These are phyloP conservation scores for Seira musarum DNA, from an alignment of 2,888 invertebrate species.

Conservation along the genomic window DNA sequence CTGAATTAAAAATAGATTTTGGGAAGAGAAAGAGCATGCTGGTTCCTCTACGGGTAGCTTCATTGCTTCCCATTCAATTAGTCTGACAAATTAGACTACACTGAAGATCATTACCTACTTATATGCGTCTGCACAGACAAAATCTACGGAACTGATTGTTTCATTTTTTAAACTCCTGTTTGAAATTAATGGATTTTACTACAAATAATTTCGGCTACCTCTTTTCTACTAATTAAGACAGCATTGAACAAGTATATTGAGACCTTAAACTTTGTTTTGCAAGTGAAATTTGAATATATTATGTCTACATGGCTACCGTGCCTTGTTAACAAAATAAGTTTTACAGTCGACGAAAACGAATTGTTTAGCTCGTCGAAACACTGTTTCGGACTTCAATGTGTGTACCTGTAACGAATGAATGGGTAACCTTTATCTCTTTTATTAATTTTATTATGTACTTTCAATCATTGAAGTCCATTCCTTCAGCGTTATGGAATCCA, in stretches of 20 bases:
- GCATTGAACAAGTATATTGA: background rate
- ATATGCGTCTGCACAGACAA: no score
- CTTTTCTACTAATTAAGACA: background rate
- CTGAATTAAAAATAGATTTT: no score
- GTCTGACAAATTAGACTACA: no score
- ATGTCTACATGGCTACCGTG: no score
- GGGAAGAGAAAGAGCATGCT: no score
- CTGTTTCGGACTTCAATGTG: background rate
- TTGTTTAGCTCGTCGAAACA: background rate
- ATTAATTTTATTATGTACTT: background rate
- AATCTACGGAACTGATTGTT: background rate
- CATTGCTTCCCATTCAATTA: no score
- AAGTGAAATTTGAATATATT: background rate
- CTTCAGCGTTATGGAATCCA: constrained; percentile 55
- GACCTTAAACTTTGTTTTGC: background rate
- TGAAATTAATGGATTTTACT: background rate
- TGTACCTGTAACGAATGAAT: background rate
- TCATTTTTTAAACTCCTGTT: background rate
- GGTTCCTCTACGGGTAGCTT: no score
- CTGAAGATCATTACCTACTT: no score
- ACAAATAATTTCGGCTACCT: background rate
- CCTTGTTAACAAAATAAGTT: background rate
- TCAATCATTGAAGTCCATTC: constrained; percentile 64
- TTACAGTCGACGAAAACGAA: background rate
- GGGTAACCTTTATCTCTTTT: no score